Evolutionary conservation across 2,113 vertebrate genomes (phyloP).

Genomic region (Gnathonemus echidnorhynchus): DNA sequence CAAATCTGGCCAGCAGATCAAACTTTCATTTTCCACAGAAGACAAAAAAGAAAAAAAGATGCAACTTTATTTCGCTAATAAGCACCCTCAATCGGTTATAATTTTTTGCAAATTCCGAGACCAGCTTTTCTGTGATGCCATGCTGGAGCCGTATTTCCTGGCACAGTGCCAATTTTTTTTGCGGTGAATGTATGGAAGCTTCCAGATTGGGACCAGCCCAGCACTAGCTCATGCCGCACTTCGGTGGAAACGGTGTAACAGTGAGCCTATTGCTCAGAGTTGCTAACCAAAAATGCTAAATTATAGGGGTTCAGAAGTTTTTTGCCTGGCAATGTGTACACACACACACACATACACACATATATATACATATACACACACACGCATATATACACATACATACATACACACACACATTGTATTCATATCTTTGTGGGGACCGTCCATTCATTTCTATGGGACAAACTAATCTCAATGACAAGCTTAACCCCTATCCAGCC

Average conservation of each 20-base stretch:
- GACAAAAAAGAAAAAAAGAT: not conserved
- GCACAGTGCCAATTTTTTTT: not conserved
- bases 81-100: not conserved
- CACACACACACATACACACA: not conserved
- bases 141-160: not conserved
- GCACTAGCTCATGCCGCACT: not conserved
- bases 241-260: not conserved
- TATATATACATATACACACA: too few relatives aligned
- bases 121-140: not conserved
- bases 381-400: accelerated
- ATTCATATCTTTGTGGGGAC: not conserved
- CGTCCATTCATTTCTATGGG: not conserved
- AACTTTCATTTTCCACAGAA: not conserved
- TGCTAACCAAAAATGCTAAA: not conserved
- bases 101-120: not conserved
- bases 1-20: not conserved
- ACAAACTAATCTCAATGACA: too few relatives aligned
- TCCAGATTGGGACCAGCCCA: not conserved
- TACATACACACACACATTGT: not conserved
- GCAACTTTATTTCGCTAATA: not conserved
- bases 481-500: too few relatives aligned
- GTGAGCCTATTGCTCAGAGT: not conserved
- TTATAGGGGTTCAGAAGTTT: not conserved
- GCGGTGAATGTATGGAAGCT: not conserved
- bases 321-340: not conserved